Conservation (phyloP, 2,888 invertebrate genomes). For the Epiblema foenella region DNA sequence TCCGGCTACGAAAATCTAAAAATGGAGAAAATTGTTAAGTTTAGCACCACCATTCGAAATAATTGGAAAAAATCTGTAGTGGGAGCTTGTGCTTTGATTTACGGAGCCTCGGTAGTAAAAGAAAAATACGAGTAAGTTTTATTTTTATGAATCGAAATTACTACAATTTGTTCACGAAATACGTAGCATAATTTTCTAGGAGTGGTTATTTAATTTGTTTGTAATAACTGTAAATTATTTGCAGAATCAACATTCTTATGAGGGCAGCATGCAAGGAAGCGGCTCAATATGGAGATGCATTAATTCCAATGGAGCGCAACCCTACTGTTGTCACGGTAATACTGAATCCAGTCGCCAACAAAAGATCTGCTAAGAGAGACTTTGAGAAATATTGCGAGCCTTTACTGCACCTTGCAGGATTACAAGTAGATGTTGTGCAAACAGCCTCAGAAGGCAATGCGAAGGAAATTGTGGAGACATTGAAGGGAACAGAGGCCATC, state of each 20-base stretch:
- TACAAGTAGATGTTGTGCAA: slow-evolving; percentile 88
- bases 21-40: slow-evolving; percentile 86
- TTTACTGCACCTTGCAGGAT: slow-evolving; percentile 95
- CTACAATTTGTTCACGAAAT: neutral
- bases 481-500: slow-evolving; percentile 92
- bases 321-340: slow-evolving; percentile 93
- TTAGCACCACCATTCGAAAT: slow-evolving; percentile 88
- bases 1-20: slow-evolving; percentile 7
- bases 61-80: slow-evolving; percentile 96
- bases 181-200: neutral
- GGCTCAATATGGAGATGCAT: slow-evolving; percentile 87
- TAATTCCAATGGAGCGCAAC: slow-evolving; percentile 84
- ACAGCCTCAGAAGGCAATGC: slow-evolving; percentile 96
- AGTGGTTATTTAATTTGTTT: neutral
- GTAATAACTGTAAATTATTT: slow-evolving; percentile 46
- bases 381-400: slow-evolving; percentile 98
- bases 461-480: slow-evolving; percentile 90
- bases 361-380: slow-evolving; percentile 87
- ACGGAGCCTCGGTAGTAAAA: slow-evolving; percentile 88
- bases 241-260: slow-evolving; percentile 91
- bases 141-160: slow-evolving; percentile 2
- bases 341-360: slow-evolving; percentile 95
- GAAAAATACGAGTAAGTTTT: slow-evolving; percentile 90
- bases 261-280: slow-evolving; percentile 92
- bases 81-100: slow-evolving; percentile 87